phyloP scores from a whole-genome alignment of 2,888 invertebrate species.

The Eurytoma californica region DNA sequence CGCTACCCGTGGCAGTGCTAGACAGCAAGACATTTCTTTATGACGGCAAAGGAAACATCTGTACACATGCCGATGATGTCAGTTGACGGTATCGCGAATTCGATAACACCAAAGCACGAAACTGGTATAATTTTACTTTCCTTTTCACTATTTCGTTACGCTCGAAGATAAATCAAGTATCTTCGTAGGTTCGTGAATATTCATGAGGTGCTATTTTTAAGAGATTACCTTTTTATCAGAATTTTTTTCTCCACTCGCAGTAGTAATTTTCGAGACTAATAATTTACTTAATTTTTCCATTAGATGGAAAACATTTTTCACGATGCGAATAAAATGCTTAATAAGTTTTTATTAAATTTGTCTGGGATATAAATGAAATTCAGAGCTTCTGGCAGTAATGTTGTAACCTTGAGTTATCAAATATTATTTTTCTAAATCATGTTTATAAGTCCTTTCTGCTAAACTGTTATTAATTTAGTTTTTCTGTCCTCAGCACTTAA shows the following conservation, averaged over 20 bases:
- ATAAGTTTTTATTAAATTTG: too few relatives aligned
- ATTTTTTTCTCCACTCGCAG: not conserved
- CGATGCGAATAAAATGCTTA: too few relatives aligned
- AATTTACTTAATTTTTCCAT: too few relatives aligned
- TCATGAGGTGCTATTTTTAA: slow-evolving; percentile 33
- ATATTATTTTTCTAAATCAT: too few relatives aligned
- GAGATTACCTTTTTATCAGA: not conserved
- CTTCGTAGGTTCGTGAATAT: slow-evolving; percentile 33
- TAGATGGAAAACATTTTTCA: not conserved
- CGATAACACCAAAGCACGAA: slow-evolving; percentile 47
- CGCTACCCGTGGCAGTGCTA: not conserved
- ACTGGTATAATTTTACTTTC: slow-evolving; percentile 39
- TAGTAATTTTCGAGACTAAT: too few relatives aligned
- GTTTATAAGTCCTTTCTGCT: not conserved
- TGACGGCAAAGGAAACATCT: slow-evolving; percentile 18
- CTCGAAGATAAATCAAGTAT: slow-evolving; percentile 28
- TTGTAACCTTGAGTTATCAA: too few relatives aligned
- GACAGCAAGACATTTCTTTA: slow-evolving; percentile 2
- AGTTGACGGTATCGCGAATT: slow-evolving; percentile 38
- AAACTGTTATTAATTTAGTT: not conserved
- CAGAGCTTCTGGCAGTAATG: too few relatives aligned
- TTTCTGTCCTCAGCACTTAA: not conserved
- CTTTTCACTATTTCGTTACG: slow-evolving; percentile 41
- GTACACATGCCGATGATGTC: slow-evolving; percentile 38
- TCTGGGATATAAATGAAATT: too few relatives aligned